Conservation (phyloP, 2,113 vertebrate genomes). For the Nothocercus julius region DNA sequence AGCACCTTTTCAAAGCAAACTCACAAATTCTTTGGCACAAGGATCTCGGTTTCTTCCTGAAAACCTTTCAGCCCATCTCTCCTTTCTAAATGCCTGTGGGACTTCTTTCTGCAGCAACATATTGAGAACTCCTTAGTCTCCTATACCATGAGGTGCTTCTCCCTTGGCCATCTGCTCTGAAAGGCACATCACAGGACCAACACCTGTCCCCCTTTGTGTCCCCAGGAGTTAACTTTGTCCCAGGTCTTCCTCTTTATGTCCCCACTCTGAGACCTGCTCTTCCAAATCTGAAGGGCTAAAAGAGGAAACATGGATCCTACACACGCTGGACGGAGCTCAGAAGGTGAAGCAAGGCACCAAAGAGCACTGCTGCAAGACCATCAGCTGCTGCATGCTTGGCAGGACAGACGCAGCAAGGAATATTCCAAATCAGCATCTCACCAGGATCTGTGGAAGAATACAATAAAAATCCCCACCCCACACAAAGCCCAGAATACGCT, state of each 20-base stretch:
- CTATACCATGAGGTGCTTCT: rapidly evolving
- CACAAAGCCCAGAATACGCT: not conserved
- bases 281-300: not conserved
- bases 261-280: not conserved
- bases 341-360: not conserved
- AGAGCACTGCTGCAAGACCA: rapidly evolving
- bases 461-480: not conserved
- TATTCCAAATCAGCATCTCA: not conserved
- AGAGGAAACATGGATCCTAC: not conserved
- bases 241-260: not conserved
- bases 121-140: rapidly evolving
- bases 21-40: not conserved
- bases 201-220: rapidly evolving
- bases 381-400: not conserved
- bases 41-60: not conserved
- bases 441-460: not conserved
- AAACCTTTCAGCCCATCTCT: not conserved
- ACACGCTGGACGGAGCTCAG: rapidly evolving
- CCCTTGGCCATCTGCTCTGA: not conserved
- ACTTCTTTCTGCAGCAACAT: not conserved
- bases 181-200: too few species aligned
- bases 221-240: not conserved
- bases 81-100: not conserved
- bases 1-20: not conserved
- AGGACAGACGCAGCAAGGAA: rapidly evolving